Evolutionary conservation across 64 coral and sea anemone species (phyloP).

Genomic region (Stichodactyla helianthus): DNA sequence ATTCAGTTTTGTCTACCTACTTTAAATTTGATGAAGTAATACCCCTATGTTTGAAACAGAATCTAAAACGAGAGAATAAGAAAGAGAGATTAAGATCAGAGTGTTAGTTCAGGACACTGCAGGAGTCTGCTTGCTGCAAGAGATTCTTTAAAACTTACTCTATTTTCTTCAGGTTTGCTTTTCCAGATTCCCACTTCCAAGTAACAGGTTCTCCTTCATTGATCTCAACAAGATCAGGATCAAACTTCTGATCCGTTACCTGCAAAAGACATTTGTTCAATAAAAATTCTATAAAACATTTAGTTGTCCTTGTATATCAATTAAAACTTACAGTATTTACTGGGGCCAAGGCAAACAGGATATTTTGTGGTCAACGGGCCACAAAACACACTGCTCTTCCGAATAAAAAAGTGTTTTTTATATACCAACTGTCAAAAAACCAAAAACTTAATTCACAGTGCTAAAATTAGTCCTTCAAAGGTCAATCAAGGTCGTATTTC

Average conservation of each 20-base stretch:
- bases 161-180: slow-evolving; percentile 20
- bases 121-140: not conserved
- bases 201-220: slow-evolving; percentile 45
- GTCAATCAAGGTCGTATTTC: too few relatives aligned
- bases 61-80: not conserved
- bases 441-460: too few relatives aligned
- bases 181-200: slow-evolving; percentile 33
- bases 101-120: too few relatives aligned
- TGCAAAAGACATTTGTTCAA: not conserved
- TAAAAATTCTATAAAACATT: not conserved
- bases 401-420: too few relatives aligned
- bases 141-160: slow-evolving; percentile 14
- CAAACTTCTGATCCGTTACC: slow-evolving; percentile 33
- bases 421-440: too few relatives aligned
- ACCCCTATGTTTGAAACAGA: slow-evolving; percentile 49
- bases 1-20: slow-evolving; percentile 5
- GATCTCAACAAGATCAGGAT: slow-evolving; percentile 34
- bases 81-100: not conserved
- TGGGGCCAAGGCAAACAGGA: too few relatives aligned
- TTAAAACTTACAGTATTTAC: too few relatives aligned
- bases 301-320: too few relatives aligned
- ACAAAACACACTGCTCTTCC: too few relatives aligned
- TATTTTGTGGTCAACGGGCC: too few relatives aligned
- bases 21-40: slow-evolving; percentile 19
- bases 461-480: too few relatives aligned